Percentiles rank a stretch among this genome's conserved stretches.
Conservation (phyloP, 1,140 invertebrate species). For the Arion vulgaris region DNA sequence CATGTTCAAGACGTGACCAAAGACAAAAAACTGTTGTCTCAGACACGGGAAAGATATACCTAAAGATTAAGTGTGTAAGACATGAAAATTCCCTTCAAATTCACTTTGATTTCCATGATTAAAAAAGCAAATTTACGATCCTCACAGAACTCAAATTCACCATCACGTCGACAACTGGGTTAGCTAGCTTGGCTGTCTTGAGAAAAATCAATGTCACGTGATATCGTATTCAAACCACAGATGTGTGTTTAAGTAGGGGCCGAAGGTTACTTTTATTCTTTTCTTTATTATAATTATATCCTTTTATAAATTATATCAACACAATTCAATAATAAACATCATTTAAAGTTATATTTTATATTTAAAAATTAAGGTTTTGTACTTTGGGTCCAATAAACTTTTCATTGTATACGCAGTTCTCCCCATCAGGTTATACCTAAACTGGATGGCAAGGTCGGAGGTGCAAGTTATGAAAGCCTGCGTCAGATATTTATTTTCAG, state of each 20-base stretch:
- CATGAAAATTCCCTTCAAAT: constrained; percentile 27
- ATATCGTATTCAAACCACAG: background rate
- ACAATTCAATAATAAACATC: too few relatives aligned
- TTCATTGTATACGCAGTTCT: too few relatives aligned
- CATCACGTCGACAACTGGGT: constrained; percentile 9
- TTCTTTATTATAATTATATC: background rate
- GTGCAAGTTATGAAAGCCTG: constrained; percentile 2
- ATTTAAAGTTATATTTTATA: too few relatives aligned
- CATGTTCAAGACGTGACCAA: background rate
- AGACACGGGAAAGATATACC: constrained; percentile 28
- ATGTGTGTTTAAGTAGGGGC: background rate
- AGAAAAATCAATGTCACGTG: constrained; percentile 13
- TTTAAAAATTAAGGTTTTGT: too few relatives aligned
- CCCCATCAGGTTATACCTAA: background rate
- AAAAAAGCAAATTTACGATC: constrained; percentile 34
- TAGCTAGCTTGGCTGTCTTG: background rate
- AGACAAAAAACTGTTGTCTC: constrained; percentile 17
- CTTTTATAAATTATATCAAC: too few relatives aligned
- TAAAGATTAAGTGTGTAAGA: constrained; percentile 22
- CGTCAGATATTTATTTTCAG: background rate
- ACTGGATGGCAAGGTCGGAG: background rate
- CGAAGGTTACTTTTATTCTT: background rate
- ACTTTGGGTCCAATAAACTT: too few relatives aligned
- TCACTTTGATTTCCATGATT: constrained; percentile 30
- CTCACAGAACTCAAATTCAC: constrained; percentile 29